A percentile compares a stretch with the other conserved stretches of the same genome.
These are phyloP conservation scores for Morinoia aosen DNA, from an alignment of 2,888 invertebrate genomes.

Conservation along the genomic window DNA sequence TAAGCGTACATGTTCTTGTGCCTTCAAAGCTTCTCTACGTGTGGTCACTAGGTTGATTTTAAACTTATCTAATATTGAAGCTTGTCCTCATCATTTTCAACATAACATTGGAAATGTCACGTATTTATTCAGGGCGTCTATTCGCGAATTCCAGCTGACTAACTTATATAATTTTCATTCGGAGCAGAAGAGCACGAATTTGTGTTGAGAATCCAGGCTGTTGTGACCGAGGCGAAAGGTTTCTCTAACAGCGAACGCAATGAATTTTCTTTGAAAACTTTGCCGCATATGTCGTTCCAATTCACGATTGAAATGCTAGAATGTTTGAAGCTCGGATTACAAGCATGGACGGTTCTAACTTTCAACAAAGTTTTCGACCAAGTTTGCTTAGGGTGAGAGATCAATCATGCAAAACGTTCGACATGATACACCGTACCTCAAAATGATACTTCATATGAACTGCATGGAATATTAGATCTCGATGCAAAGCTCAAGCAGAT, in stretches of 20 bases:
- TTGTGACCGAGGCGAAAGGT: not conserved
- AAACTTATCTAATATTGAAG: not conserved
- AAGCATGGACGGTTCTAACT: not conserved
- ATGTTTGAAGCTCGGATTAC: not conserved
- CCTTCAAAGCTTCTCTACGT: no score
- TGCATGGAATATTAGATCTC: not conserved
- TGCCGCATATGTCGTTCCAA: not conserved
- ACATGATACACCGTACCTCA: not conserved
- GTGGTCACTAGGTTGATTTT: not conserved
- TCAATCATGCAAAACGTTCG: not conserved
- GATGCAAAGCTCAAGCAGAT: not conserved
- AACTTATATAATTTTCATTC: not conserved
- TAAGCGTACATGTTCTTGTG: not conserved
- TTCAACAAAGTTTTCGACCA: not conserved
- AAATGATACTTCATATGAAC: not conserved
- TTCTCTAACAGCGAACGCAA: not conserved
- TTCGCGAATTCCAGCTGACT: not conserved
- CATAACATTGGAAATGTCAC: not conserved
- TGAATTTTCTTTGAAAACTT: not conserved
- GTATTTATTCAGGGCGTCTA: not conserved
- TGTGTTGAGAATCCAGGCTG: not conserved
- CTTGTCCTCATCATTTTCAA: not conserved
- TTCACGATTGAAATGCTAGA: not conserved
- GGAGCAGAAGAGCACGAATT: not conserved
- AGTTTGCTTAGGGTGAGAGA: not conserved